Evolutionary conservation across 2,888 invertebrate species (phyloP).

Genomic region (Acronicta leporina): DNA sequence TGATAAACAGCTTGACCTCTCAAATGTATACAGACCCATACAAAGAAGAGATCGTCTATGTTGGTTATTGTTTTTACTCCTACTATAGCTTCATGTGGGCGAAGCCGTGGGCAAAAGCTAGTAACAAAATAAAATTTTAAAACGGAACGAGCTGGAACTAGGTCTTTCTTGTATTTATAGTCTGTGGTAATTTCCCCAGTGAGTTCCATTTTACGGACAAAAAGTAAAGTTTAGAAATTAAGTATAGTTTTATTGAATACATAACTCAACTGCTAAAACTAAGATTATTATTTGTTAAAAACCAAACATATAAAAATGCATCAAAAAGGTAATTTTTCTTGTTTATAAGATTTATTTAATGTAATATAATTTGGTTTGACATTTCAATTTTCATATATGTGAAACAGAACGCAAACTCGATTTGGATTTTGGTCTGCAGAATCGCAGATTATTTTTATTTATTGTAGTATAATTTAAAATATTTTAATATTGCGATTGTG

Average conservation of each 20-base stretch:
- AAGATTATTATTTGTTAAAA: no score
- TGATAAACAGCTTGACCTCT: no score
- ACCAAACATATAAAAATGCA: no score
- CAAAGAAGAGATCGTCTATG: no score
- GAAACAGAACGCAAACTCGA: constrained; percentile 19
- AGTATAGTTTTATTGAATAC: background rate
- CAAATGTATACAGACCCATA: no score
- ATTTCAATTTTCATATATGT: background rate
- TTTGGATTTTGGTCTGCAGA: background rate
- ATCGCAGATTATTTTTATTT: constrained; percentile 1
- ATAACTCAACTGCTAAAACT: background rate
- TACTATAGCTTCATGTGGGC: no score
- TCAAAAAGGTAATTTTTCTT: no score
- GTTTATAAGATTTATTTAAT: no score
- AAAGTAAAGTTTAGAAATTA: background rate
- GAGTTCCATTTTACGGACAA: background rate
- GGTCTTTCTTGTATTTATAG: background rate
- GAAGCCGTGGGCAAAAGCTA: no score
- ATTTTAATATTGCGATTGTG: background rate
- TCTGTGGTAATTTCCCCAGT: no score
- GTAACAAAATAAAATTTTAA: background rate
- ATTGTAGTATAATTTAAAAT: constrained; percentile 4
- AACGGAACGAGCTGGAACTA: background rate
- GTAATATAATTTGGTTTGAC: constrained; percentile 9
- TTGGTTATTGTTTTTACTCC: no score